These are phyloP conservation scores for Bombus turneri DNA, from an alignment of 1,140 invertebrate species.

Conservation along the genomic window DNA sequence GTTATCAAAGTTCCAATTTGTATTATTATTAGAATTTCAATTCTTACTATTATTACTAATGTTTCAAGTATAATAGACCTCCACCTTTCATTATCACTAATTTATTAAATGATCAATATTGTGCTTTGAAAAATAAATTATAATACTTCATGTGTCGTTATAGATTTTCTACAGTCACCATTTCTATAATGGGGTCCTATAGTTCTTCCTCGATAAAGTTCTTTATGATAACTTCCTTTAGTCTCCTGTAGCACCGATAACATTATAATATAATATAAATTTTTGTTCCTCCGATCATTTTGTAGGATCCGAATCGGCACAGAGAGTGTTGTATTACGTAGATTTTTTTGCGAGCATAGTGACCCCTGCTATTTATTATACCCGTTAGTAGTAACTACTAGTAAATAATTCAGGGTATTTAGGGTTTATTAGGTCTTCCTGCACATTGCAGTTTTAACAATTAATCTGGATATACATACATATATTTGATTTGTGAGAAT, in stretches of 20 bases:
- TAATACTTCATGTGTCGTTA: not conserved
- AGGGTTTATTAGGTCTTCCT: no score
- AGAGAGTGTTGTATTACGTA: not conserved
- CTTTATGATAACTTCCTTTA: not conserved
- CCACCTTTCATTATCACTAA: not conserved
- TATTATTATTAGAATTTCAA: no score
- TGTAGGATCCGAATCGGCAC: not conserved
- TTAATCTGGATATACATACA: no score
- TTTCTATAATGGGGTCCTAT: not conserved
- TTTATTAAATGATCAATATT: not conserved
- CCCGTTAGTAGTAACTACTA: no score
- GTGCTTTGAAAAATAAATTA: not conserved
- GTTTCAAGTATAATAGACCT: no score
- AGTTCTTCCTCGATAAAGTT: not conserved
- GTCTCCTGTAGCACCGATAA: no score
- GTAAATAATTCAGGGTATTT: no score
- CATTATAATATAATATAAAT: not conserved
- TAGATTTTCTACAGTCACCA: not conserved
- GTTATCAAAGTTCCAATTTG: no score
- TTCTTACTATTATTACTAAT: no score
- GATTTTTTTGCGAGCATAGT: not conserved
- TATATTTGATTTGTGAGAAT: no score
- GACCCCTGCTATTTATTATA: no score
- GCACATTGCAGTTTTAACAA: no score
- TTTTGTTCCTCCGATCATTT: not conserved